A percentile compares a stretch with the other conserved stretches of the same genome.
Evolutionary conservation across 2,113 vertebrate species (phyloP).

Genomic region (Oriolus oriolus): DNA sequence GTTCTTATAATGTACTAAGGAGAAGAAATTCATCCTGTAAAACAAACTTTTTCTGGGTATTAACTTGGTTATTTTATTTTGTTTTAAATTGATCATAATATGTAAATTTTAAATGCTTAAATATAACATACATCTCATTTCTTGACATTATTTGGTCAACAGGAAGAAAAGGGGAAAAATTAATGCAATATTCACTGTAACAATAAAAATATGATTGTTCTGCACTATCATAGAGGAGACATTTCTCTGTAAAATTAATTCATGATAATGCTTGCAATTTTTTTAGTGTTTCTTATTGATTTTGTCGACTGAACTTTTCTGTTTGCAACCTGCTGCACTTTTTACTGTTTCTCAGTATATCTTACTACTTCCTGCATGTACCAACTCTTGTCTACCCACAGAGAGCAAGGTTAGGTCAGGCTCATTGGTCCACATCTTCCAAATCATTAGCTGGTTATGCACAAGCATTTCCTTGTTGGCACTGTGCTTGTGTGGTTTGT

Average conservation of each 20-base stretch:
- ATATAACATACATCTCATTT: not conserved
- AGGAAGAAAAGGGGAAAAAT: not conserved
- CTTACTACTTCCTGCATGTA: accelerated
- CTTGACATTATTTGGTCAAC: not conserved
- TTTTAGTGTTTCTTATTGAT: not conserved
- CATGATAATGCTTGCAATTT: not conserved
- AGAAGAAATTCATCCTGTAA: not conserved
- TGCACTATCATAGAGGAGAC: not conserved
- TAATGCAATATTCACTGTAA: not conserved
- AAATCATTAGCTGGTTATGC: not conserved
- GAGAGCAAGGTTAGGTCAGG: not conserved
- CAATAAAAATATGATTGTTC: not conserved
- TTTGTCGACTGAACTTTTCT: not conserved
- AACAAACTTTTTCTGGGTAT: not conserved
- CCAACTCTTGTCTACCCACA: not conserved
- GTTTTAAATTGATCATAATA: not conserved
- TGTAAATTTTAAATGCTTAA: not conserved
- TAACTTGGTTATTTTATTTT: not conserved
- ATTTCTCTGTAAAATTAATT: not conserved
- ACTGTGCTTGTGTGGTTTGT: not conserved
- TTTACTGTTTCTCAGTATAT: not conserved
- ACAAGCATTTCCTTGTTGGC: not conserved
- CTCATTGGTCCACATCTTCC: not conserved
- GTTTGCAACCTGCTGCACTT: not conserved
- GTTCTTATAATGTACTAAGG: not conserved